phyloP scores from a whole-genome alignment of 2,888 invertebrate species.

The Hanleya hanleyi region DNA sequence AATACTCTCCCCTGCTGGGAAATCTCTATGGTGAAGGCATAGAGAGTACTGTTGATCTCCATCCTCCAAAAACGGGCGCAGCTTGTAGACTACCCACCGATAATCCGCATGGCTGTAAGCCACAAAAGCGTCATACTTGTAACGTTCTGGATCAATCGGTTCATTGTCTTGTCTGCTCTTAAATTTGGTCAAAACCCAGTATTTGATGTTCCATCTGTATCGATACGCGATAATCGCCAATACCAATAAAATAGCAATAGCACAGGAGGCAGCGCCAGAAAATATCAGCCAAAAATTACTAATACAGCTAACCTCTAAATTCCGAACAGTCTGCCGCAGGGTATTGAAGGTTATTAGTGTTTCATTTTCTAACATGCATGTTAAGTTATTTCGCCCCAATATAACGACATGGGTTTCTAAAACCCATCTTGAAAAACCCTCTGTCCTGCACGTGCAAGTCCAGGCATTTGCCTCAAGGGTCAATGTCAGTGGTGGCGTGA shows the following conservation, averaged over 20 bases:
- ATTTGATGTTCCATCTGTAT: neutral
- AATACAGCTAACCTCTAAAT: neutral
- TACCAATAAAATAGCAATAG: neutral
- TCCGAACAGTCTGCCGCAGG: neutral
- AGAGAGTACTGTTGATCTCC: neutral
- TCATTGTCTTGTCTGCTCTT: neutral
- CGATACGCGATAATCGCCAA: neutral
- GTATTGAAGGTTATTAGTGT: neutral
- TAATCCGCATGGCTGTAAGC: neutral
- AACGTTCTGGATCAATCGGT: neutral
- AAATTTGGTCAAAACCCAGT: neutral
- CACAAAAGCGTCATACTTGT: slow-evolving; percentile 6
- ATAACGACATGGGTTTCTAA: neutral
- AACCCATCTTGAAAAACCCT: neutral
- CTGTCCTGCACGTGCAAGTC: neutral
- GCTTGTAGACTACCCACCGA: neutral
- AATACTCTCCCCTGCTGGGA: neutral
- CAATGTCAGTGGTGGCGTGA: neutral
- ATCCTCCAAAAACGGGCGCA: neutral
- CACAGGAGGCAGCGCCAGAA: neutral
- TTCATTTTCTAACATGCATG: neutral
- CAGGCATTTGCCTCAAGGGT: neutral
- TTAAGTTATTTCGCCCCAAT: neutral
- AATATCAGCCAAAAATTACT: neutral
- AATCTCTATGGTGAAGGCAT: neutral